Evolutionary conservation across 2,113 vertebrate genomes (phyloP), one percentile per base, ranked within the genome.

Genomic region (Arenaria interpres): DNA sequence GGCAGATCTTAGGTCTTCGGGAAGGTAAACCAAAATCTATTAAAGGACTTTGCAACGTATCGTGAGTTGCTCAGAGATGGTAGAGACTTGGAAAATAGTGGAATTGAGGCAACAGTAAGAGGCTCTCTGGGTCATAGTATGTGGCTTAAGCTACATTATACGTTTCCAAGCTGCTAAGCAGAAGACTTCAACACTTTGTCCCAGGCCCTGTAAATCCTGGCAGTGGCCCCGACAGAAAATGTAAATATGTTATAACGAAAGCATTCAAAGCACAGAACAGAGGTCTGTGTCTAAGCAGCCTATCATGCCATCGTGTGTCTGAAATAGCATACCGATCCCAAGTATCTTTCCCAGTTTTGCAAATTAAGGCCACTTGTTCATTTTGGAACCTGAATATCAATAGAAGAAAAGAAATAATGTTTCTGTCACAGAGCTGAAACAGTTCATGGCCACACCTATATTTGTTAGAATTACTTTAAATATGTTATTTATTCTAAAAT

Each of bases 301-400:
- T 94, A 73, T 93, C 90, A 89, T 95, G 95, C 93, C 79, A 79
- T 53, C 73, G 91, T 93, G 91, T 66, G 73, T 88, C 73, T 69
- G 86, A 92, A 93, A 83, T 85, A 79, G 95, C 98, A 97, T 98
- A 98, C 98, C 98, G 97, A 97, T 98, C 98, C 98, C 98, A 98
- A 92, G 98, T 98, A 97, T 97, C 98, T 98, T 98, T 98, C 90
- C 98, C 98, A 95, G 98, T 98, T 98, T 98, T 98, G 96, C 98
- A 98, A 96, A 98, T 98, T 96, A 98, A 95, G 96, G 98, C 98
- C 92, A 98, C 98, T 96, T 98, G 98, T 90, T 98, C 98, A 89
- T 93, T 98, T 97, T 98, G 98, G 97, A 98, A 98, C 98, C 98
- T 98, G 95, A 95, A 96, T 95, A 96, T 97, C 72, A 97, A 96